Percentiles rank a stretch among this genome's conserved stretches.
phyloP scores from a whole-genome alignment of 2,113 vertebrate genomes.

The Theristicus caerulescens region DNA sequence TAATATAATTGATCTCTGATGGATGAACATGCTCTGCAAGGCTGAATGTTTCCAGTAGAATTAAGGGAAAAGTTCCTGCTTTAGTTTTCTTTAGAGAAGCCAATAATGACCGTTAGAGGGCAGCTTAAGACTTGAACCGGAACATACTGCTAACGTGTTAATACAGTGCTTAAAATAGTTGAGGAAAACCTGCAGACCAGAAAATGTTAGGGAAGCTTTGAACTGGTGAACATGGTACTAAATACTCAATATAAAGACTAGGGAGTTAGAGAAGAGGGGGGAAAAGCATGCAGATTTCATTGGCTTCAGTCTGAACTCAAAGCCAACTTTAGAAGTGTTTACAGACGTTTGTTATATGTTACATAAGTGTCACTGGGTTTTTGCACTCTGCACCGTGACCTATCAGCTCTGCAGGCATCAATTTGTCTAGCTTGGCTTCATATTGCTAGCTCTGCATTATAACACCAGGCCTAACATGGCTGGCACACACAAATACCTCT shows the following conservation, averaged over 20 bases:
- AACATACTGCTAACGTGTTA: neutral
- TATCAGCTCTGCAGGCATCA: neutral
- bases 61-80: neutral
- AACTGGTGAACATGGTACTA: neutral
- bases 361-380: neutral
- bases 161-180: neutral
- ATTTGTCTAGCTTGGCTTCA: neutral
- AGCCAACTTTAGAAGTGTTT: neutral
- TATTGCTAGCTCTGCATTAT: neutral
- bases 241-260: neutral
- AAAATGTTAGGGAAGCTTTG: neutral
- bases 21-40: neutral
- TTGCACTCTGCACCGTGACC: neutral
- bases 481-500: rapidly evolving
- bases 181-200: neutral
- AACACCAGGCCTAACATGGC: rapidly evolving
- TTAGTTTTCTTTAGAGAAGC: neutral
- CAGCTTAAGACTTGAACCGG: neutral
- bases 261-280: neutral
- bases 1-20: neutral
- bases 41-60: neutral
- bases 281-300: too few species aligned
- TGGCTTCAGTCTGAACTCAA: neutral
- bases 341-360: neutral
- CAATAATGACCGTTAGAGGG: neutral